Conservation (phyloP, 2,797 vertebrate genomes). For the Lepus oiostolus region DNA sequence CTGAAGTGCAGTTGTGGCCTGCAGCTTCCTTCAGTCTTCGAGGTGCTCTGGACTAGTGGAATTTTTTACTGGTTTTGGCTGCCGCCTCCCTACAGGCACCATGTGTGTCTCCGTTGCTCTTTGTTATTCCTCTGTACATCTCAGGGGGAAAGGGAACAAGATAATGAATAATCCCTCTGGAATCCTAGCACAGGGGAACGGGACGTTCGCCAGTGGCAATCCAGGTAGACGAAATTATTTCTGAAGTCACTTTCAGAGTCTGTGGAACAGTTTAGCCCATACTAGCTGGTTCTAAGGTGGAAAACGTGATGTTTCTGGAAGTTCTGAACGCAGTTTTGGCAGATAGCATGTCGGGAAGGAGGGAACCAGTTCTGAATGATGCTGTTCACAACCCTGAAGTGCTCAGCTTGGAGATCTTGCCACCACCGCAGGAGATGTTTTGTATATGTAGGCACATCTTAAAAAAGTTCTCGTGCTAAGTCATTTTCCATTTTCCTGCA, state of each 20-base stretch:
- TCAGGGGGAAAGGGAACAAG: slow-evolving; percentile 55
- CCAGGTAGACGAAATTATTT: slow-evolving; percentile 32
- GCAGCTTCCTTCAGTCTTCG: slow-evolving; percentile 42
- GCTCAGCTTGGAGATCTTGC: slow-evolving; percentile 50
- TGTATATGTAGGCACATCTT: neutral
- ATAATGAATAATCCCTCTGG: slow-evolving; percentile 72
- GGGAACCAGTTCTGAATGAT: slow-evolving; percentile 1
- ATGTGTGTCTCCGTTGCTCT: slow-evolving; percentile 53
- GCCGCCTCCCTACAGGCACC: slow-evolving; percentile 54
- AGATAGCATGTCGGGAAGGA: neutral
- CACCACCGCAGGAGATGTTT: neutral
- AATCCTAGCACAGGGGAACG: slow-evolving; percentile 56
- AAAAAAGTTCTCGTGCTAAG: slow-evolving; percentile 26
- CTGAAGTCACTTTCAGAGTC: slow-evolving; percentile 21
- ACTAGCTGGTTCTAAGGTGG: slow-evolving; percentile 63
- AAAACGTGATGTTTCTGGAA: slow-evolving; percentile 60
- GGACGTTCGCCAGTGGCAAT: slow-evolving; percentile 55
- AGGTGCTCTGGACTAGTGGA: slow-evolving; percentile 62
- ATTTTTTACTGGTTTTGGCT: slow-evolving; percentile 67
- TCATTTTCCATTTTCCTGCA: slow-evolving; percentile 53
- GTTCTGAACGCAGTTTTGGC: slow-evolving; percentile 70
- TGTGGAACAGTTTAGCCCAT: slow-evolving; percentile 34
- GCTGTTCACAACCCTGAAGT: slow-evolving; percentile 34
- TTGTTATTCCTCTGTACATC: slow-evolving; percentile 53
- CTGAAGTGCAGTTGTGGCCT: slow-evolving; percentile 46